Evolutionary conservation across 2,113 vertebrate genomes (phyloP), one percentile per base, ranked within the genome.

Genomic region (Tetrao urogallus): DNA sequence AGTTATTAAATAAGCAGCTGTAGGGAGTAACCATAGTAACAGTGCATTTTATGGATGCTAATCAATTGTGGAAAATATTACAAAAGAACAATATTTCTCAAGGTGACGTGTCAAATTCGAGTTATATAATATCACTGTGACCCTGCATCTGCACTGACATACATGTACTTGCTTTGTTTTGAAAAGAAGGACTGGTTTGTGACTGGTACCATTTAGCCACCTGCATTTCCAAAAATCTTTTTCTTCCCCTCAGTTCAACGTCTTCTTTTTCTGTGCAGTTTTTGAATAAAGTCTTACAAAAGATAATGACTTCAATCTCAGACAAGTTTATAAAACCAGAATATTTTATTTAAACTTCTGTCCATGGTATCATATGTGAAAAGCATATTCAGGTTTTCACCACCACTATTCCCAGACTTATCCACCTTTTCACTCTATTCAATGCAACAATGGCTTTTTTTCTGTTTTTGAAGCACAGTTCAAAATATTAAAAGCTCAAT

Each of bases 81-180:
- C 50, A 56, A 64, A 34, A 45, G 58, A 25, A 10, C 8, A 81
- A 47, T 6, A 0, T 3, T 71, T 83, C 24, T 45, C 30, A 65
- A 60, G 3, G 8, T 64, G 48, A 27, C 24, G 1, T 58, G 21
- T 72, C 30, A 27, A 64, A 66, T 0, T 65, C 20, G 52, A 63
- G 4, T 24, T 54, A 6, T 2, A 1, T 18, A 10, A 6, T 15
- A 27, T 36, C 36, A 19, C 18, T 34, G 10, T 3, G 1, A 56
- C 15, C 24, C 14, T 74, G 3, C 28, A n/a, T 22, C 38, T n/a
- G 9, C 25, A 74, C 75, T 87, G 42, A 22, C 5, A 61, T 19
- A 15, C 7, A 13, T 71, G 43, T 3, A 8, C 8, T 34, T 86
- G 5, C 14, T 66, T 2, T 36, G 7, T 34, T 71, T 32, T 63